A percentile compares a stretch with the other conserved stretches of the same genome.
phyloP scores from a whole-genome alignment of 2,797 vertebrate genomes.

The Pangasius djambal region DNA sequence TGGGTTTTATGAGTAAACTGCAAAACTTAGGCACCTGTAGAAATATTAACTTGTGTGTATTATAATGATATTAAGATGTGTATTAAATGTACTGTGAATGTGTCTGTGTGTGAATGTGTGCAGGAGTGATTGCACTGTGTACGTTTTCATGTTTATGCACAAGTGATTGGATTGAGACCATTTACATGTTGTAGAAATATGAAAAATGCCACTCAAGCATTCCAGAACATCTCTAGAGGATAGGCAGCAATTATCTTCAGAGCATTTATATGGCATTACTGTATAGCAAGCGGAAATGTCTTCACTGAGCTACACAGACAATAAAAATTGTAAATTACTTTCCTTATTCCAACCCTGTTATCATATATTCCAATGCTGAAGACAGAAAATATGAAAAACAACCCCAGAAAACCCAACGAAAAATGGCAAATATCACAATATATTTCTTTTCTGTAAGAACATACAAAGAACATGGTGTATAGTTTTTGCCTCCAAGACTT shows the following conservation, averaged over 20 bases:
- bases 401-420: background rate
- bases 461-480: slow-evolving; percentile 31
- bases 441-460: slow-evolving; percentile 10
- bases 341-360: slow-evolving; percentile 43
- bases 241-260: slow-evolving; percentile 50
- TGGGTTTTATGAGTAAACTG: background rate
- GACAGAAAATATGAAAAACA: background rate
- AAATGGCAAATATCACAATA: background rate
- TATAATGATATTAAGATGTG: slow-evolving; percentile 30
- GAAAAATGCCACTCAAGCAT: slow-evolving; percentile 41
- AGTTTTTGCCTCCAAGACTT: slow-evolving; percentile 27
- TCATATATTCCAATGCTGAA: background rate
- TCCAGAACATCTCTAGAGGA: slow-evolving; percentile 61
- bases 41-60: background rate
- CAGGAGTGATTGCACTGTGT: slow-evolving; percentile 23
- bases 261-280: slow-evolving; percentile 32
- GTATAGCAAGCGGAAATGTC: slow-evolving; percentile 57
- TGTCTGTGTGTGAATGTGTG: slow-evolving; percentile 47
- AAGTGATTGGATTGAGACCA: slow-evolving; percentile 47
- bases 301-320: slow-evolving; percentile 45
- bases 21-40: background rate
- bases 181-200: slow-evolving; percentile 46
- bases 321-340: slow-evolving; percentile 56
- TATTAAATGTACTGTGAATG: background rate
- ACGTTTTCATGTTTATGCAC: slow-evolving; percentile 30